A percentile compares a stretch with the other conserved stretches of the same genome.
Evolutionary conservation across 1,140 invertebrate species (phyloP).

Genomic region (Vanessa atalanta): DNA sequence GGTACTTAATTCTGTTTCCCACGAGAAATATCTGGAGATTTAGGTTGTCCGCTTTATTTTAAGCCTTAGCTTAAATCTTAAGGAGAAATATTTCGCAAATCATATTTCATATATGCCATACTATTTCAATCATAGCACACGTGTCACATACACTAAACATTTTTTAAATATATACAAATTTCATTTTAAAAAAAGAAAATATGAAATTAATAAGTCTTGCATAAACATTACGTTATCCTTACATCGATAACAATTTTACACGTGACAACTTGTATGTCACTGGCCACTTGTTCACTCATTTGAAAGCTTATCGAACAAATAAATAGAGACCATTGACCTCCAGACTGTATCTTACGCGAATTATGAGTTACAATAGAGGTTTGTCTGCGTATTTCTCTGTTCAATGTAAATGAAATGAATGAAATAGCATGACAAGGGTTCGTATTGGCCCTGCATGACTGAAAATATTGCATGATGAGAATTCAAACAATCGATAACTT

Average conservation of each 20-base stretch:
- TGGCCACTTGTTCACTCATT: background rate
- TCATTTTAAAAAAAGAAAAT: too few relatives aligned
- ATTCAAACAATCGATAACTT: slow-evolving; percentile 1
- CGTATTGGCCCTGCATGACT: slow-evolving; percentile 15
- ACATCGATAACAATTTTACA: background rate
- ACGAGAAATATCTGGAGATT: too few relatives aligned
- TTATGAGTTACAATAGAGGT: slow-evolving; percentile 23
- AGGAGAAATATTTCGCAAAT: too few relatives aligned
- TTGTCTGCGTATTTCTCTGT: slow-evolving; percentile 27
- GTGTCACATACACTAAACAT: too few relatives aligned
- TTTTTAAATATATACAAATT: too few relatives aligned
- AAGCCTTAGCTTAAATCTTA: too few relatives aligned
- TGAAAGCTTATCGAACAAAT: slow-evolving; percentile 36
- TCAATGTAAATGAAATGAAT: slow-evolving; percentile 13
- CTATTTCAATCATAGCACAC: too few relatives aligned
- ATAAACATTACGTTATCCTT: too few relatives aligned
- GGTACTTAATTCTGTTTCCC: too few relatives aligned
- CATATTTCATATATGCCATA: too few relatives aligned
- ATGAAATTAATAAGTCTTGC: too few relatives aligned
- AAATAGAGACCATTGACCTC: slow-evolving; percentile 50
- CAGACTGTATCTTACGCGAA: slow-evolving; percentile 18
- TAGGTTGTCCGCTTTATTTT: too few relatives aligned
- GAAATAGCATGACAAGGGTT: slow-evolving; percentile 22
- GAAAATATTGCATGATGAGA: slow-evolving; percentile 45
- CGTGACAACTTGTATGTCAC: background rate